Conservation (phyloP, 2,797 vertebrate genomes). For the Scyliorhinus canicula region DNA sequence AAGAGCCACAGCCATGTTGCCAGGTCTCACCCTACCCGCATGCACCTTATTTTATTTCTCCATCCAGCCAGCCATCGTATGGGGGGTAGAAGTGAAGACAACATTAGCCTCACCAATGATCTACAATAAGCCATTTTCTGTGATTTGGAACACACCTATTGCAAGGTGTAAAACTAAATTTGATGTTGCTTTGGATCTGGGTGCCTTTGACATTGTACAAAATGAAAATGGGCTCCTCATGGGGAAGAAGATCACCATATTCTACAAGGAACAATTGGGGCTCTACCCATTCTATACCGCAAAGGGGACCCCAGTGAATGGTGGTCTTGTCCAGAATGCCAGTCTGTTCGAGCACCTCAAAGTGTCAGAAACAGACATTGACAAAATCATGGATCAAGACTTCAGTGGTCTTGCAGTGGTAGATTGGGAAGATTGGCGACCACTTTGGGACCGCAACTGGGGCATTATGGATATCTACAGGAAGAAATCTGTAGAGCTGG, state of each 20-base stretch:
- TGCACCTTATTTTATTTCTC: neutral
- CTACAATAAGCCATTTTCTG: constrained; percentile 56
- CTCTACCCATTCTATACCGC: constrained; percentile 73
- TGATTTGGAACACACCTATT: constrained; percentile 80
- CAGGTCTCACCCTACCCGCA: neutral
- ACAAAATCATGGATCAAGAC: constrained; percentile 43
- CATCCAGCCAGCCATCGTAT: neutral
- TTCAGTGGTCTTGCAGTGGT: constrained; percentile 73
- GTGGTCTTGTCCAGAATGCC: constrained; percentile 73
- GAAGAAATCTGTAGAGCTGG: constrained; percentile 60
- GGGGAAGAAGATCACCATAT: constrained; percentile 78
- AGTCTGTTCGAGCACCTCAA: constrained; percentile 58
- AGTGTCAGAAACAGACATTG: constrained; percentile 52
- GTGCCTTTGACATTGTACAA: constrained; percentile 63
- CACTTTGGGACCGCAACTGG: constrained; percentile 75
- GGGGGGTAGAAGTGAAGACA: constrained; percentile 30
- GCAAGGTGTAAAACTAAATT: constrained; percentile 58
- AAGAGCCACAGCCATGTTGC: neutral
- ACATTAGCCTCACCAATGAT: constrained; percentile 42
- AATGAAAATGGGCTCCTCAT: constrained; percentile 62
- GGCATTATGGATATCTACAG: constrained; percentile 61
- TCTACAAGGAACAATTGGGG: constrained; percentile 76
- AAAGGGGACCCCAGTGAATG: constrained; percentile 53
- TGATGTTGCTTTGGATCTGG: constrained; percentile 61
- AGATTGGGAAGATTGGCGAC: constrained; percentile 87